Base-by-base conservation (phyloP, 2,888 invertebrate genomes). In the Electrophaes corylata region DNA sequence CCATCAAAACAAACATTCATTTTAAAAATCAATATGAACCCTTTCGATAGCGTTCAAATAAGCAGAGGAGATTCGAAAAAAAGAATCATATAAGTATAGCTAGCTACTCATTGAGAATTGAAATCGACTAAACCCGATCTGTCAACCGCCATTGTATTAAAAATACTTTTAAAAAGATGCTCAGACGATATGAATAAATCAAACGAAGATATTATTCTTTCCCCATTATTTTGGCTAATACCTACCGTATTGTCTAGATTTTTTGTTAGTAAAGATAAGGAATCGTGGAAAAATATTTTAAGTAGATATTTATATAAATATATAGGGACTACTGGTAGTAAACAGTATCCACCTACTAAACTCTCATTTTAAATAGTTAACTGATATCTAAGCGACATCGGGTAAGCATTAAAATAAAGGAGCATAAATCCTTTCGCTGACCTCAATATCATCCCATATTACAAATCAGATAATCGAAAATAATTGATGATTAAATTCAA, bases 401-500 rank as follows among this genome's bases (percentile, higher is more conserved):
- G 5, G 43, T 43, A 4, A 3, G 23, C 11, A 31, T 48, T 54
- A 29, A 54, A 41, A 41, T 10, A 41, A 23, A 54, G 58, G 61
- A 61, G 61, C 58, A 41, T 58, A 73, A 76, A 79, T 75, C 58
- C 55, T 56, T 48, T 54, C 50, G 60, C 35, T 11, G 14, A 26
- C 26, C 49, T 46, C 62, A 60, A 61, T 60, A 49, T 59, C 62
- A 64, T 60, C 54, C 50, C 60, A 57, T 43, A 47, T 77, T 78
- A 80, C 79, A 75, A 79, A 89, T 89, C 89, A 85, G 88, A 89
- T 88, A 89, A 83, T 84, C 81, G 77, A 80, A 67, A 65, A 78
- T 87, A 88, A 90, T 89, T 88, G 88, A 91, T 91, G 89, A 86
- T 86, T 83, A 82, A 83, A 88, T 83, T 79, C 84, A 80, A 86